phyloP scores from a whole-genome alignment of 2,888 invertebrate species.

The Rutpela maculata region DNA sequence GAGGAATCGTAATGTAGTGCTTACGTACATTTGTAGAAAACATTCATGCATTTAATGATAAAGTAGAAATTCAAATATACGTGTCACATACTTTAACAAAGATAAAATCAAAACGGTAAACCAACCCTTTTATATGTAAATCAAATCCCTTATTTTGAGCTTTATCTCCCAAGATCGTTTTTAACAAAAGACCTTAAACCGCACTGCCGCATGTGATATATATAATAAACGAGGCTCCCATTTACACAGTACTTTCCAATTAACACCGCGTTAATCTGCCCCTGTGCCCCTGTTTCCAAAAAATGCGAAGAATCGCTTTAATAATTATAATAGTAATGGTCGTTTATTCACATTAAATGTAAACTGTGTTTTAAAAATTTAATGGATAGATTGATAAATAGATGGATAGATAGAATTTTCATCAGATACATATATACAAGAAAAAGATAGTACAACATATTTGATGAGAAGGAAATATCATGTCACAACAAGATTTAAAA shows the following conservation, averaged over 20 bases:
- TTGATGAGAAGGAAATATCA: no score
- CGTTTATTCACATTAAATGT: background rate
- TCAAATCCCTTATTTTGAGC: slow-evolving; percentile 53
- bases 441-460: no score
- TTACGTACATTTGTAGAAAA: slow-evolving; percentile 40
- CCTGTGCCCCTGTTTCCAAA: background rate
- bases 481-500: no score
- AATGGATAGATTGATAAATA: no score
- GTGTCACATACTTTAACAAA: slow-evolving; percentile 54
- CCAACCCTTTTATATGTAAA: slow-evolving; percentile 59
- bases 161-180: slow-evolving; percentile 55
- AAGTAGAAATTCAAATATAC: slow-evolving; percentile 50
- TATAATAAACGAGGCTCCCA: slow-evolving; percentile 51
- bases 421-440: no score
- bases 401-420: no score
- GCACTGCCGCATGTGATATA: slow-evolving; percentile 47
- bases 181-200: slow-evolving; percentile 53
- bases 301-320: background rate
- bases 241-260: slow-evolving; percentile 14
- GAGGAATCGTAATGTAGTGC: slow-evolving; percentile 27
- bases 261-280: slow-evolving; percentile 13
- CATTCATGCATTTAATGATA: slow-evolving; percentile 46
- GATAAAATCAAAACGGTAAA: slow-evolving; percentile 57
- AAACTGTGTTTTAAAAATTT: background rate
- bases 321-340: background rate